Evolutionary conservation across 2,888 invertebrate species (phyloP), one percentile per base, ranked within the genome.

Genomic region (Phyllotreta striolata): DNA sequence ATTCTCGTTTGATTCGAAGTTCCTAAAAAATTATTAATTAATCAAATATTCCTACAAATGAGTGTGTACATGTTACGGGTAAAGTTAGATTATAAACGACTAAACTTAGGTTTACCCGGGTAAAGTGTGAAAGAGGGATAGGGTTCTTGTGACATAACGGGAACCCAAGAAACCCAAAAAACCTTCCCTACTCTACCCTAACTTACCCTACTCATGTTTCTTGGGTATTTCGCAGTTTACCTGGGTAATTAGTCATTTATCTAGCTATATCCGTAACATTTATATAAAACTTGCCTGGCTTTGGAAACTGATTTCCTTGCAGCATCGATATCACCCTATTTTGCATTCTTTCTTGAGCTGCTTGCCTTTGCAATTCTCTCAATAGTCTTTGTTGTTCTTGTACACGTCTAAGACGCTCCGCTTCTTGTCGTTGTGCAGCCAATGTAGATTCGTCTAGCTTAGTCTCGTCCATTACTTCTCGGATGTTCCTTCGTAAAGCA

Each of bases 401-500:
- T 8, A 94, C 92, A 52, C 93, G 84, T 3, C 91, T 88, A 71
- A 93, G 84, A 78, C 94, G 86, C 81, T 97, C 96, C 69, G 93
- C 91, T 84, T 98, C 97, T 79, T 95, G 95, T 38, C 94, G 85
- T 80, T 97, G 97, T 0, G 98, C 98, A 24, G 91, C 91, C 58
- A 96, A 82, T 1, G 97, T 98, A 9, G 94, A 92, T 67, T 93
- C 93, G 78, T 97, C 97, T 67, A 98, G 82, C 78, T 96, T 93
- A 67, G 92, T 93, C 76, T 96, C 96, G 77, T 93, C 92, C 89
- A 96, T 91, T 6, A 97, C 96, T 83, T 96, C 95, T 62, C 96
- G 87, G 72, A 95, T 95, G 77, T 95, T 95, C 66, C 92, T 87
- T 43, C 95, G 85, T 77, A 94, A 86, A 80, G 91, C 91, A 10